Percentiles rank a stretch among this genome's conserved stretches.
Conservation (phyloP, 1,140 invertebrate genomes). For the Pseudachorutes palmiensis region DNA sequence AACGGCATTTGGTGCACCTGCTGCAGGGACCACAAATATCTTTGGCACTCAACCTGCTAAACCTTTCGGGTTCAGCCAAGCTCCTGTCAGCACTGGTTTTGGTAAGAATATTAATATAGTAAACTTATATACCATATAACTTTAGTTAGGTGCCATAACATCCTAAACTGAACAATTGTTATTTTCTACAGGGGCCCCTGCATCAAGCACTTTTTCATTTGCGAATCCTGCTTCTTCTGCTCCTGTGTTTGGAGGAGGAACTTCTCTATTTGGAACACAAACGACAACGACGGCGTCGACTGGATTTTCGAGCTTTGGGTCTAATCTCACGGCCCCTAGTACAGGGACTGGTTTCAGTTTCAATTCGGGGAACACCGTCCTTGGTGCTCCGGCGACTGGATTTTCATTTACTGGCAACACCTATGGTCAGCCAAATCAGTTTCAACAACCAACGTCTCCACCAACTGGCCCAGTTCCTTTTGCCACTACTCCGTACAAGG, state of each 20-base stretch:
- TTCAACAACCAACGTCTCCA: not conserved
- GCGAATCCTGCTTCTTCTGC: slow-evolving; percentile 13
- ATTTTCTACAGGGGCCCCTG: slow-evolving; percentile 1
- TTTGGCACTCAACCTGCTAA: slow-evolving; percentile 40
- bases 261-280: slow-evolving; percentile 14
- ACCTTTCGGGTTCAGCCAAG: not conserved
- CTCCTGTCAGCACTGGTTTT: no score
- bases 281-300: slow-evolving; percentile 13
- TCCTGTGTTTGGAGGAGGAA: slow-evolving; percentile 19
- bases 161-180: not conserved
- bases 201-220: slow-evolving; percentile 37
- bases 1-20: slow-evolving; percentile 45
- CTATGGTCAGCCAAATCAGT: slow-evolving; percentile 14
- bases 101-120: not conserved
- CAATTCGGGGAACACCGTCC: slow-evolving; percentile 43
- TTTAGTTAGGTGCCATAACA: not conserved
- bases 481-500: slow-evolving; percentile 65
- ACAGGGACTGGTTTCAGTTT: slow-evolving; percentile 46
- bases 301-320: slow-evolving; percentile 20
- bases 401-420: slow-evolving; percentile 33
- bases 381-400: slow-evolving; percentile 44
- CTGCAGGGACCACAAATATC: slow-evolving; percentile 32
- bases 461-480: slow-evolving; percentile 59
- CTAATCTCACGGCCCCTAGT: slow-evolving; percentile 18
- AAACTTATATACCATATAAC: not conserved